These are phyloP conservation scores for Agriopis marginaria DNA, from an alignment of 2,888 invertebrate species.

Conservation along the genomic window DNA sequence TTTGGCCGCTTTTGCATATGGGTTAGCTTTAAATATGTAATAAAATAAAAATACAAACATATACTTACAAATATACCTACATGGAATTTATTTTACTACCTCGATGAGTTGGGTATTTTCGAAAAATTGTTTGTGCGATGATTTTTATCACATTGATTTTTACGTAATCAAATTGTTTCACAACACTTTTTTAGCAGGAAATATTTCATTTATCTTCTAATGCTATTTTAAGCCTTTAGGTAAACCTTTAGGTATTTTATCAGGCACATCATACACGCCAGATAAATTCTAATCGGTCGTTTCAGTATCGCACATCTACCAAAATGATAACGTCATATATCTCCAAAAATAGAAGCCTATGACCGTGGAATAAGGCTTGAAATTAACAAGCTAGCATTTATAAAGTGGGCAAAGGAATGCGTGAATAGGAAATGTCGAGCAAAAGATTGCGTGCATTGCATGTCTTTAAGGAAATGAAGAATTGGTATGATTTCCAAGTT, in stretches of 20 bases:
- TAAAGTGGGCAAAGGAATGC: background rate
- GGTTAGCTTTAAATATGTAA: no score
- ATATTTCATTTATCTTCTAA: constrained; percentile 27
- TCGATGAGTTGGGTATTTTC: background rate
- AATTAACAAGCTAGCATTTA: background rate
- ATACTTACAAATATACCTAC: no score
- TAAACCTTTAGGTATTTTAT: constrained; percentile 27
- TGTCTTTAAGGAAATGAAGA: background rate
- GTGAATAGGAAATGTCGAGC: constrained; percentile 1
- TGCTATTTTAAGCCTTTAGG: constrained; percentile 24
- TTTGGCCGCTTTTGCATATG: no score
- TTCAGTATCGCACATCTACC: constrained; percentile 21
- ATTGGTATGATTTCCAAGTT: no score
- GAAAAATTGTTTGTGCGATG: background rate
- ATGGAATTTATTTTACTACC: no score
- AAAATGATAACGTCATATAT: constrained; percentile 5
- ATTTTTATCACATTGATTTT: background rate
- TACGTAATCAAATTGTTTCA: background rate
- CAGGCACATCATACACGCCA: constrained; percentile 6
- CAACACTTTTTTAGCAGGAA: constrained; percentile 11
- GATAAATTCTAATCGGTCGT: constrained; percentile 32
- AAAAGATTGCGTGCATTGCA: background rate
- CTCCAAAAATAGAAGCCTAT: background rate
- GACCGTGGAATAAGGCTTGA: constrained; percentile 1
- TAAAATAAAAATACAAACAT: no score